Base-by-base conservation (phyloP, 30 jellyfish, hydroid and myxozoan species). In the Hydra vulgaris region DNA sequence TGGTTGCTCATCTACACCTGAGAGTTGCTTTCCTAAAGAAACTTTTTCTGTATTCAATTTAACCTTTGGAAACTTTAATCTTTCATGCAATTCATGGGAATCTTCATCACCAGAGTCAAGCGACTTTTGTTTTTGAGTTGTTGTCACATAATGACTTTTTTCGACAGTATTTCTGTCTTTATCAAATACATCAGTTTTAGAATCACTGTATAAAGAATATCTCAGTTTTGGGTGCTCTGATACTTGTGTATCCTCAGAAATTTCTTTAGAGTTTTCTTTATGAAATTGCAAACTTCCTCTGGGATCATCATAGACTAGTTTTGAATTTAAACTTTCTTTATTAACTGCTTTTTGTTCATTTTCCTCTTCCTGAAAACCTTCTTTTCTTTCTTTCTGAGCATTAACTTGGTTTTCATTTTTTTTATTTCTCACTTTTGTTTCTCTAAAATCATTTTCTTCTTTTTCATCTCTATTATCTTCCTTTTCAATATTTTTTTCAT, bases 311-410 rank as follows among this genome's bases (percentile, higher is more conserved):
- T 40, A 40, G 12, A 12, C 12, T 40, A 40, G 12, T 12, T 12
- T 40, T 40, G 12, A 40, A 3, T 40, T 40, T 40, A 40, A 40
- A 40, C 12, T 40, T 40, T 40, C 61, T 40, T 40, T 40, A n/a
- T 78, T 82, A 15, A 55, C 25, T 15, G 72, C 21, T 17, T 56
- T 18, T 22, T 27, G 67, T 69, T 80, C 53, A 21, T 80, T 26
- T 18, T 25, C 53, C 72, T 68, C 88, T 25, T 80, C 71, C 84
- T 80, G 53, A 15, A n/a, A 22, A 18, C 54, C 26, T 54, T 79
- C 87, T 25, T 79, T 69, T 0, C 54, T 53, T 18, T 79, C 86
- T 22, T 27, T 24, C 25, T 66, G 53, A 26, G 71, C 71, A 12
- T 54, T 79, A 74, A 23, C 71, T 17, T 24, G 17, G 26, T 74